Base-by-base conservation (phyloP, 1,140 invertebrate species). In the Zaprionus gabonicus region DNA sequence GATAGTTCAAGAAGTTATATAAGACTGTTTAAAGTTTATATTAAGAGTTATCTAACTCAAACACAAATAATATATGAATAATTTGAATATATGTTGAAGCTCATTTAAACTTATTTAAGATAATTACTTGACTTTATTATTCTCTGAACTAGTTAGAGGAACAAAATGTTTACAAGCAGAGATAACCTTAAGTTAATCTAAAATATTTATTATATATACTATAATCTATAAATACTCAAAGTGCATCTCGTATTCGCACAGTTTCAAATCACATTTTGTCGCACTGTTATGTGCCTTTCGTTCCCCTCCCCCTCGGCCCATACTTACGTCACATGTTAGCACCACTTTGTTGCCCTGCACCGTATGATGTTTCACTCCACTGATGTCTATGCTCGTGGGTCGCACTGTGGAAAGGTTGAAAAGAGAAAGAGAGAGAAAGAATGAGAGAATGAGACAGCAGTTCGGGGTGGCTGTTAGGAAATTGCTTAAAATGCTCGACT, bases 281-380 rank as follows among this genome's bases (percentile, higher is more conserved):
- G 20, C 46, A 51, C 46, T 51, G 46, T 25, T 10, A 17, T 46
- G 7, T 46, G 41, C 0, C n/a, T 3, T 10, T 7, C 41, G n/a
- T n/a, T n/a, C n/a, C n/a, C n/a, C 20, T 20, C 7, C 2, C 41
- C 41, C 31, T 58, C 12, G 44, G 53, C n/a, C 55, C 62, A 68
- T 81, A 92, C 90, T 93, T 87, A 93, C 95, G 27, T 94, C 93
- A 91, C 97, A 98, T 85, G 95, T 94, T 28, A 98, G 94, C 23
- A 95, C 94, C 20, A 98, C 95, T 74, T 95, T 95, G 12, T 95
- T 96, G 23, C 97, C 97, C 85, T 97, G 96, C 5, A 96, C 95
- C 9, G 96, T 96, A 81, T 97, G 95, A 64, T 95, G 94, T 15
- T 96, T 95, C 20, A 96, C 95, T 5, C 96, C 96, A 31, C 94